These are phyloP conservation scores for Drosophila repleta DNA, from an alignment of 1,140 invertebrate species.

Conservation along the genomic window DNA sequence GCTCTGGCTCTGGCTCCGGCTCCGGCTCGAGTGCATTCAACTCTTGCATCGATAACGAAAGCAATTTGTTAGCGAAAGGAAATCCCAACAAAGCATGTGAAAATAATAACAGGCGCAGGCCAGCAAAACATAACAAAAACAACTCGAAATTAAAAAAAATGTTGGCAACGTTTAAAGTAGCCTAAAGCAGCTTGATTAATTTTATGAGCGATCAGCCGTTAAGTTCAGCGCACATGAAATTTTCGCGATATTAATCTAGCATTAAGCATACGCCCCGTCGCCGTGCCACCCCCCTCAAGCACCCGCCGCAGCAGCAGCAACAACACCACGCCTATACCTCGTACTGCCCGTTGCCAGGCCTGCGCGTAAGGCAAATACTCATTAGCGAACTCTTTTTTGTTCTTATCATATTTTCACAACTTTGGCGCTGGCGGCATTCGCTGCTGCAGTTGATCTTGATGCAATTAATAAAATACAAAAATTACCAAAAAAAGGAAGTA, in stretches of 20 bases:
- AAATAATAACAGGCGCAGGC: constrained; percentile 71
- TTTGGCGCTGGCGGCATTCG: constrained; percentile 56
- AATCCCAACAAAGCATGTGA: constrained; percentile 79
- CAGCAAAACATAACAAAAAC: constrained; percentile 20
- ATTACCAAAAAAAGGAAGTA: constrained; percentile 14
- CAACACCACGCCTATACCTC: background rate
- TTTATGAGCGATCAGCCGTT: constrained; percentile 84
- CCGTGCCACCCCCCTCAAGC: constrained; percentile 27
- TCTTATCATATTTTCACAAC: constrained; percentile 32
- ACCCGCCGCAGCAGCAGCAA: no score
- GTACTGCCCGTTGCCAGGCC: constrained; percentile 36
- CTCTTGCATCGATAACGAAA: constrained; percentile 76
- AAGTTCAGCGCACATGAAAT: constrained; percentile 81
- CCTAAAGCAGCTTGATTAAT: constrained; percentile 84
- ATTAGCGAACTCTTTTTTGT: constrained; percentile 67
- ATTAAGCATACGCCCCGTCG: constrained; percentile 78
- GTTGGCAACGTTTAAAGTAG: constrained; percentile 56
- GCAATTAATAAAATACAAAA: constrained; percentile 67
- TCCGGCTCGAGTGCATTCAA: constrained; percentile 62
- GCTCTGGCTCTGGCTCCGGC: no score
- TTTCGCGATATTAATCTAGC: constrained; percentile 75
- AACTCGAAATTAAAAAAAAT: constrained; percentile 4
- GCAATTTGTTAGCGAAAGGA: constrained; percentile 80
- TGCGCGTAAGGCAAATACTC: constrained; percentile 75
- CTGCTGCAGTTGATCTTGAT: constrained; percentile 65